phyloP scores from a whole-genome alignment of 2,797 vertebrate species.

The Anguilla megastoma region DNA sequence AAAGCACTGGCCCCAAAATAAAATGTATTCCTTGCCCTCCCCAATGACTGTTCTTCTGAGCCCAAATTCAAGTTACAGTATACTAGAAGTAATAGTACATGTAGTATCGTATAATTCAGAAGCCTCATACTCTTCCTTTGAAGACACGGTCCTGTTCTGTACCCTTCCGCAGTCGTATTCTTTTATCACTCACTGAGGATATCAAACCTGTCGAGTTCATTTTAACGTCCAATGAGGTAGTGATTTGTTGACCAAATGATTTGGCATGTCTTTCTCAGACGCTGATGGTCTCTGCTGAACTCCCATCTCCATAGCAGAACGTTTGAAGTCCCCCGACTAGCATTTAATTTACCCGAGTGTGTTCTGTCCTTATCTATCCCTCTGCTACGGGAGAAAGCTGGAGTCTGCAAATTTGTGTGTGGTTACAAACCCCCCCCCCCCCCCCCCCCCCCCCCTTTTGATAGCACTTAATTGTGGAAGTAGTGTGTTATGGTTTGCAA shows the following conservation, averaged over 20 bases:
- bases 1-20: not conserved
- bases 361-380: not conserved
- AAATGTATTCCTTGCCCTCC: not conserved
- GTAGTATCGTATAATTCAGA: not conserved
- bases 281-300: not conserved
- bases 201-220: not conserved
- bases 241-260: not conserved
- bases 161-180: not conserved
- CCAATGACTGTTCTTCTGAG: not conserved
- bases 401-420: conserved; percentile 5
- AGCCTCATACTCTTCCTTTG: not conserved
- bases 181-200: not conserved
- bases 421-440: not conserved
- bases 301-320: not conserved
- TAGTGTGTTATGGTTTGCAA: not conserved
- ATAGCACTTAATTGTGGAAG: conserved; percentile 16
- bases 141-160: not conserved
- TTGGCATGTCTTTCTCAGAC: not conserved
- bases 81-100: not conserved
- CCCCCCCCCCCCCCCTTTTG: conserved; percentile 11
- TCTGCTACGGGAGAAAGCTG: not conserved
- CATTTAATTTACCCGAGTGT: not conserved
- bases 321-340: not conserved
- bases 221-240: not conserved
- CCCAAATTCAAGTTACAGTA: not conserved